Base-by-base conservation (phyloP, 2,113 vertebrate species). In the Cochlearius cochlearius region DNA sequence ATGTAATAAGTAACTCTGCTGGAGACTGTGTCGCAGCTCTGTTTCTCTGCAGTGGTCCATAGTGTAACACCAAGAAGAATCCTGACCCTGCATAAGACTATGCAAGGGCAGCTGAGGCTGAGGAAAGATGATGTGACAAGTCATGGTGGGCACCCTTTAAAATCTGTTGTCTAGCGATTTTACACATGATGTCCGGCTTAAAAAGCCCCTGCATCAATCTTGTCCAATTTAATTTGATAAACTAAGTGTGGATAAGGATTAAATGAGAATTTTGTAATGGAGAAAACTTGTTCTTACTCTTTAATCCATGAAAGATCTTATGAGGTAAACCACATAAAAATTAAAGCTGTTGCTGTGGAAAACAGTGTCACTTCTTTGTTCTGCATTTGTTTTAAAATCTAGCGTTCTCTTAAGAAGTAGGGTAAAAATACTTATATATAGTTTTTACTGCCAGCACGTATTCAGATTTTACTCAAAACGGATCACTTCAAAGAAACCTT, bases 161-260 rank as follows among this genome's bases (percentile, higher is more conserved):
- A 99, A 99, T 98, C 99, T 98, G 98, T 99, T 99, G 99, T 99
- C 99, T 99, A 98, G 98, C 98, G 98, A 99, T 99, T 99, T 99
- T 99, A 99, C 99, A 99, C 99, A 99, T 98, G 98, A 99, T 98
- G 98, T 98, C 98, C 69, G 30, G 97, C 97, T 98, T 98, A 97
- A 99, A 99, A 99, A 98, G 98, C 98, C 98, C 92, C 96, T 86
- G 98, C 98, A 98, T 99, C 99, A 98, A 98, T 98, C 98, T 98
- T 99, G 99, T 99, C 98, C 98, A 98, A 98, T 99, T 99, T 99
- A 98, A 99, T 99, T 99, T 99, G 99, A 99, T 99, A 99, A 99
- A 99, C 99, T 98, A 98, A 99, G 98, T 99, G 99, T 98, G 98
- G 99, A 99, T 99, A 99, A 98, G 99, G 98, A 99, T 99, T 99